A percentile compares a stretch with the other conserved stretches of the same genome.
phyloP scores from a whole-genome alignment of 1,140 invertebrate genomes.

The Diachasma alloeum region DNA sequence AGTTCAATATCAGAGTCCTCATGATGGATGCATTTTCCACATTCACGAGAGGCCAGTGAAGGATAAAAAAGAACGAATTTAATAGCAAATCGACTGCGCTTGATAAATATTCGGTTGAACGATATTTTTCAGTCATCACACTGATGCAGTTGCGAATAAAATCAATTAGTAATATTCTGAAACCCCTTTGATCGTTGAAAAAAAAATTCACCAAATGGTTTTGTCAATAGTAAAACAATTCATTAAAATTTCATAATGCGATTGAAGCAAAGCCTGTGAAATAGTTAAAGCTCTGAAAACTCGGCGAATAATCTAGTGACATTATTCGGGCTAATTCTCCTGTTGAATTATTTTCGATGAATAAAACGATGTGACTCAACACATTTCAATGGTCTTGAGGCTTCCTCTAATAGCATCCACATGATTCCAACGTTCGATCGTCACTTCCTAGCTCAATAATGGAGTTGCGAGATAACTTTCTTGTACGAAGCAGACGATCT shows the following conservation, averaged over 20 bases:
- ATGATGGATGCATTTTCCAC: not conserved
- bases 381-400: not conserved
- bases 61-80: not conserved
- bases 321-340: not conserved
- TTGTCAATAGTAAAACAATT: conserved; percentile 1
- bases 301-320: not conserved
- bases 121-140: too few species aligned
- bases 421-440: too few species aligned
- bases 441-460: not conserved
- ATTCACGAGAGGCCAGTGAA: not conserved
- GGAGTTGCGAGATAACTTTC: not conserved
- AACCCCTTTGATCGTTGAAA: not conserved
- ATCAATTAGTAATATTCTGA: not conserved
- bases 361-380: not conserved
- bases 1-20: not conserved
- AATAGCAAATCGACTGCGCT: not conserved
- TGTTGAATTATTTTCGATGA: not conserved
- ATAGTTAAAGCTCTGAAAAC: not conserved
- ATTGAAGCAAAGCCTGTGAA: not conserved
- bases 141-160: not conserved
- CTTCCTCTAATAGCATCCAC: too few species aligned
- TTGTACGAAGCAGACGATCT: not conserved
- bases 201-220: not conserved
- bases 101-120: not conserved
- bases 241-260: not conserved